A percentile compares a stretch with the other conserved stretches of the same genome.
Evolutionary conservation across 1,140 invertebrate genomes (phyloP).

Genomic region (Ditylenchus dipsaci): DNA sequence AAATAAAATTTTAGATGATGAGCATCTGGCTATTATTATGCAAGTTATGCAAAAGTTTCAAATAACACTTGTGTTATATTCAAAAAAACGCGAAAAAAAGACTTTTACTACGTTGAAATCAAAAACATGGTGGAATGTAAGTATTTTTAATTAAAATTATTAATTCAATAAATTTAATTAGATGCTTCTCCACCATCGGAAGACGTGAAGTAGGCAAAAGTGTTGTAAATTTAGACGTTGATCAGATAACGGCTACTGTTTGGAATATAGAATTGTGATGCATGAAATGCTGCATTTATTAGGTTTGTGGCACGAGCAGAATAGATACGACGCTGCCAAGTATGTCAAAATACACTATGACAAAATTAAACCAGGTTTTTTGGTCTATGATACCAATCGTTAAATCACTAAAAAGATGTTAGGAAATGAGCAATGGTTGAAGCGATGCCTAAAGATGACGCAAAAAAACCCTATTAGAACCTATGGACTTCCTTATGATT

Average conservation of each 20-base stretch:
- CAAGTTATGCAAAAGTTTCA: too few species aligned
- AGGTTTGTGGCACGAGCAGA: conserved; percentile 8
- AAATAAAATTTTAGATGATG: too few species aligned
- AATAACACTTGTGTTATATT: not conserved
- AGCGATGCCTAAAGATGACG: too few species aligned
- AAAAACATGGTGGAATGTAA: not conserved
- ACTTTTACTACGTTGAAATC: too few species aligned
- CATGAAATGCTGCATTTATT: conserved; percentile 13
- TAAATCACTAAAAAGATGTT: too few species aligned
- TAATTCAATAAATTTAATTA: not conserved
- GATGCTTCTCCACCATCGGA: not conserved
- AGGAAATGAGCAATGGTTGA: too few species aligned
- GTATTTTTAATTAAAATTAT: not conserved
- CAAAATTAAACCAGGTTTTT: not conserved
- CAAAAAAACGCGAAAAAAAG: not conserved
- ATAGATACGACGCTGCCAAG: not conserved
- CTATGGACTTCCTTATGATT: not conserved
- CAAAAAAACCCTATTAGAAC: too few species aligned
- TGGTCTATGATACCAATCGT: too few species aligned
- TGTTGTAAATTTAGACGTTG: not conserved
- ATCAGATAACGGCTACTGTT: not conserved
- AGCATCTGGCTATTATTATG: too few species aligned
- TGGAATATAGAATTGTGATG: conserved; percentile 2
- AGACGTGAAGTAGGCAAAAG: not conserved
- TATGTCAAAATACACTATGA: conserved; percentile 1